Base-by-base conservation (phyloP, 2,888 invertebrate species). In the Latheticus oryzae region DNA sequence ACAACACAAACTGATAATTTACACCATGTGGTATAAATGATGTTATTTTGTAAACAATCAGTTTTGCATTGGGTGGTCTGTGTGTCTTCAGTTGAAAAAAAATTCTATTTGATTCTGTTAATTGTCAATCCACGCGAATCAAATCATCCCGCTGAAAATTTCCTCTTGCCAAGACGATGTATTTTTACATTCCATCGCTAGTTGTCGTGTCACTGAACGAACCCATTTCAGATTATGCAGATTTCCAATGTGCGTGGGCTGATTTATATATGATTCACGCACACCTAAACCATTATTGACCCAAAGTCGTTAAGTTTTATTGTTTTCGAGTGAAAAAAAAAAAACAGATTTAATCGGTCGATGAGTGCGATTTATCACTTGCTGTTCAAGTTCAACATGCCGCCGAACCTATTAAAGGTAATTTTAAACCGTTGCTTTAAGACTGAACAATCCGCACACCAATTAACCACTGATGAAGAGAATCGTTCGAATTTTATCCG, bases 21-120 rank as follows among this genome's bases (percentile, higher is more conserved):
- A 35, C 50, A 51, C 51, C 21, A 37, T 26, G 48, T 47, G 45
- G 32, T 24, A 48, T 35, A 21, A 23, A 16, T 19, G 23, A 30
- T 15, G 33, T 32, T 52, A 52, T 52, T 42, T 52, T 52, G 52
- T 52, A 52, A 52, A 52, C 52, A 52, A 52, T 42, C 52, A 15
- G 51, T 51, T 32, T 26, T 26, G 48, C 24, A 9, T 8, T 30
- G 30, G 5, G 9, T 28, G 28, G n/a, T n/a, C n/a, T n/a, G n/a
- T n/a, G n/a, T n/a, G n/a, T n/a, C n/a, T n/a, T n/a, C n/a, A n/a
- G n/a, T n/a, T n/a, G n/a, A n/a, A n/a, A n/a, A n/a, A n/a, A n/a
- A n/a, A n/a, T n/a, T n/a, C n/a, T n/a, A n/a, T n/a, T n/a, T n/a
- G n/a, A n/a, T n/a, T n/a, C n/a, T n/a, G n/a, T n/a, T n/a, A n/a